phyloP scores from a whole-genome alignment of 2,888 invertebrate genomes.

The Thymelicus sylvestris region DNA sequence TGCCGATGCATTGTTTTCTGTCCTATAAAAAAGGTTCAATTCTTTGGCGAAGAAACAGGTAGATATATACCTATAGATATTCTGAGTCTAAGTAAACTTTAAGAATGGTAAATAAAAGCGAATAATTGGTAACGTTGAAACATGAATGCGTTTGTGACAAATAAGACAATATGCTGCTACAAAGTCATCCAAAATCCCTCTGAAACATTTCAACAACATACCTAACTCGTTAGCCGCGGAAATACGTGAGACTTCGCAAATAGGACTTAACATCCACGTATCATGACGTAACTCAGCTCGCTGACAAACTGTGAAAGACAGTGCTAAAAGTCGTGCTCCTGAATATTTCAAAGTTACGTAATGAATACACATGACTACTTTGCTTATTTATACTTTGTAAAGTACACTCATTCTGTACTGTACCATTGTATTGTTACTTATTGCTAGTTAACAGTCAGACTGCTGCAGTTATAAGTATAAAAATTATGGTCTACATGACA shows the following conservation, averaged over 20 bases:
- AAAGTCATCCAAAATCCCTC: background rate
- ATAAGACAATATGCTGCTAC: background rate
- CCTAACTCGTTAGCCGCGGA: background rate
- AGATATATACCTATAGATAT: too few relatives aligned
- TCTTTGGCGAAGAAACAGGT: too few relatives aligned
- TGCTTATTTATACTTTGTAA: background rate
- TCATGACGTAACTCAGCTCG: constrained; percentile 1
- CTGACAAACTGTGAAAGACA: constrained; percentile 6
- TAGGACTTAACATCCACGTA: background rate
- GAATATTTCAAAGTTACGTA: constrained; percentile 2
- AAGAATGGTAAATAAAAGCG: too few relatives aligned
- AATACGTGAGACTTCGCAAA: constrained; percentile 4
- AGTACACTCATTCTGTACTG: background rate
- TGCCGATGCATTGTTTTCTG: too few relatives aligned
- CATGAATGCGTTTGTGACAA: background rate
- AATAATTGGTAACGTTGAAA: background rate
- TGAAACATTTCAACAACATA: background rate
- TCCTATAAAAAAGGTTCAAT: too few relatives aligned
- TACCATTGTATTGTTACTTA: too few relatives aligned
- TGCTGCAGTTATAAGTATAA: too few relatives aligned
- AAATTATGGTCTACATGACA: too few relatives aligned
- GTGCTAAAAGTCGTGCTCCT: background rate
- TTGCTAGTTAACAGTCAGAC: too few relatives aligned
- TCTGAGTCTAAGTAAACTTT: too few relatives aligned
- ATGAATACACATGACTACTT: constrained; percentile 3